These are phyloP conservation scores for Thalassarche chlororhynchos DNA, from an alignment of 2,113 vertebrate species.

Conservation along the genomic window DNA sequence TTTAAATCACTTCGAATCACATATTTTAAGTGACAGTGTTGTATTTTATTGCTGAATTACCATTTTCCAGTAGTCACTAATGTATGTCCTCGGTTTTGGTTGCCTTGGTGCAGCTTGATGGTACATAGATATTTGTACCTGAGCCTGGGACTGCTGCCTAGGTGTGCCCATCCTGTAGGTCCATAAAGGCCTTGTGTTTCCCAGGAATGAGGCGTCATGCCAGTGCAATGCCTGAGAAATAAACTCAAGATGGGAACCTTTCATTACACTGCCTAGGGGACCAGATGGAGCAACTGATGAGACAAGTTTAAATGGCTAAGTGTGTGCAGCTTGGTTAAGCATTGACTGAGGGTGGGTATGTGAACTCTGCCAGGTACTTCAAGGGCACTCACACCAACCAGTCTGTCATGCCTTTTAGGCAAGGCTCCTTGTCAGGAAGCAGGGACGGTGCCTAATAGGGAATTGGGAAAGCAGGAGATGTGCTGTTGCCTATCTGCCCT, in stretches of 20 bases:
- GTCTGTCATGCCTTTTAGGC: not conserved
- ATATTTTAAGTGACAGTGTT: conserved; percentile 58
- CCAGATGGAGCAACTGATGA: not conserved
- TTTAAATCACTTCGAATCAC: conserved; percentile 44
- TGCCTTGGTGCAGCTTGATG: not conserved
- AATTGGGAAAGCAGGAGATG: not conserved
- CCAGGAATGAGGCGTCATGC: not conserved
- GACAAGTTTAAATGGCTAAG: not conserved
- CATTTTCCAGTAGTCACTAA: conserved; percentile 42
- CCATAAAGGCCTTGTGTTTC: not conserved
- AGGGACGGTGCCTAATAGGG: not conserved
- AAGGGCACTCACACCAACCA: not conserved
- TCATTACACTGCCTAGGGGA: not conserved
- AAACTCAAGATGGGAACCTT: not conserved
- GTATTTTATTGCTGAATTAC: conserved; percentile 56
- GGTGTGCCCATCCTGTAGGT: not conserved
- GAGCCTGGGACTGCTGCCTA: not conserved
- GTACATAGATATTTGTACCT: not conserved
- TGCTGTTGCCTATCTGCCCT: not conserved
- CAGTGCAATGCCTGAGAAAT: not conserved
- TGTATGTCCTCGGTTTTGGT: not conserved
- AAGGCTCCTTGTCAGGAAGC: not conserved
- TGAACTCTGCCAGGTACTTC: not conserved
- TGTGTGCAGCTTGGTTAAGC: not conserved
- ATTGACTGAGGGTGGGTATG: not conserved